A percentile compares a stretch with the other conserved stretches of the same genome.
phyloP scores from a whole-genome alignment of 2,888 invertebrate genomes.

The Agonopterix subpropinquella region DNA sequence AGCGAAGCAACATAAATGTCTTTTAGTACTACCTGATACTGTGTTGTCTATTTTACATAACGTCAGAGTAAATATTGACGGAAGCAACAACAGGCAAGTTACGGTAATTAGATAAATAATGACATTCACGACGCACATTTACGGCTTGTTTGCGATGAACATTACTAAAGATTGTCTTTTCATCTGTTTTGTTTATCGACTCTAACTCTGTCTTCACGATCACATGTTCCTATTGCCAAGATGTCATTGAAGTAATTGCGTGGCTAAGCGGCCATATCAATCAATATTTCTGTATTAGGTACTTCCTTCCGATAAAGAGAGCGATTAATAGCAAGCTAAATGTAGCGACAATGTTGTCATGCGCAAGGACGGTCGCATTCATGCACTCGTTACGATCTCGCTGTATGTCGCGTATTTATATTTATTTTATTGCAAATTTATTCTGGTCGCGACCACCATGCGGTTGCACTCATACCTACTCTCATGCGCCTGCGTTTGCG shows the following conservation, averaged over 20 bases:
- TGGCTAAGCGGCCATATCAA: too few species aligned
- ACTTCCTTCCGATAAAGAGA: slow-evolving; percentile 35
- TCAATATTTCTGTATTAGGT: slow-evolving; percentile 13
- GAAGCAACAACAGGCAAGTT: slow-evolving; percentile 10
- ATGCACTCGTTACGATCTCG: slow-evolving; percentile 32
- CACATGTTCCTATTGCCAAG: too few species aligned
- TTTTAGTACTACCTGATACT: too few species aligned
- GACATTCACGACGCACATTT: slow-evolving; percentile 14
- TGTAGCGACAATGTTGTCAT: slow-evolving; percentile 29
- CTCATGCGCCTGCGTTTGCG: not conserved
- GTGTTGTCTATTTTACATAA: not conserved
- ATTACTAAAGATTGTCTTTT: slow-evolving; percentile 21
- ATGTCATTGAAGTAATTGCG: too few species aligned
- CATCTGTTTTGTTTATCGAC: slow-evolving; percentile 13
- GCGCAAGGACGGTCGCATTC: slow-evolving; percentile 63
- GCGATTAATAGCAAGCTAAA: slow-evolving; percentile 30
- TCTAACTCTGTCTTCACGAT: too few species aligned
- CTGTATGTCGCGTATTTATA: slow-evolving; percentile 27
- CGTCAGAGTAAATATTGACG: slow-evolving; percentile 6
- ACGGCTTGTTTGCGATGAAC: slow-evolving; percentile 14
- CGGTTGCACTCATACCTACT: slow-evolving; percentile 1
- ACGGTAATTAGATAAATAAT: slow-evolving; percentile 11
- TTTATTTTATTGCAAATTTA: slow-evolving; percentile 40
- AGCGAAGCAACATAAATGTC: too few species aligned
- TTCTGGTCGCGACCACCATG: slow-evolving; percentile 14